Evolutionary conservation across 2,113 vertebrate genomes (phyloP), one percentile per base, ranked within the genome.

Genomic region (Toxostoma redivivum): DNA sequence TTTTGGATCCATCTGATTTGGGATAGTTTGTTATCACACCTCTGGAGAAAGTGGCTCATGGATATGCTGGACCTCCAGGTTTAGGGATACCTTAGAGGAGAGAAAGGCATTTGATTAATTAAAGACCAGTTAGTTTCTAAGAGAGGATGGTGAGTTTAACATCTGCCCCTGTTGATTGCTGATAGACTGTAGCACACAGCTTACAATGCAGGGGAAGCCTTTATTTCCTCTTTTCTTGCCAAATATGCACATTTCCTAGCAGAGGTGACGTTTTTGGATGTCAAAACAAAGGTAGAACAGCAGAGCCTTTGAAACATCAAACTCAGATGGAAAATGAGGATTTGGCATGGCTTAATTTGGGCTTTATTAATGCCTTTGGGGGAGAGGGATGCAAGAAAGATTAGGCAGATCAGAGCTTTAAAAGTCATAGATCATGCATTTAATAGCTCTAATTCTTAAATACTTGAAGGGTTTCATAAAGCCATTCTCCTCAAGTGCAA

Each of bases 161-260:
- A 93, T 79, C 90, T 96, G 95, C 72, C 95, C 79, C 65, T 88
- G 86, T 88, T 92, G 95, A 88, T 86, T 79, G 95, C 93, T 96
- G 76, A 42, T 83, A 92, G 88, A 60, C 80, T 88, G 94, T 64
- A 96, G 86, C 40, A 71, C 11, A 33, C 65, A 69, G 80, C 51
- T 88, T 85, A 92, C 54, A 77, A 53, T 17, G 50, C 56, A 58
- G 62, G 23, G 70, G 15, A 90, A 54, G 62, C 7, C 88, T 90
- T 50, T 61, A 64, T 82, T 67, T 86, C 92, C 82, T 80, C 87
- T 78, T 73, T 28, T 74, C 57, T 83, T 92, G 90, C 62, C 35
- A 3, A 86, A 81, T 81, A 53, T 53, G 51, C 73, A 72, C 72
- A 30, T 84, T 96, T 86, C 81, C 51, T 78, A 92, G 88, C 51